A percentile compares a stretch with the other conserved stretches of the same genome.
These are phyloP conservation scores for Peromyscus melanophrys DNA, from an alignment of 2,797 vertebrate species.

Conservation along the genomic window DNA sequence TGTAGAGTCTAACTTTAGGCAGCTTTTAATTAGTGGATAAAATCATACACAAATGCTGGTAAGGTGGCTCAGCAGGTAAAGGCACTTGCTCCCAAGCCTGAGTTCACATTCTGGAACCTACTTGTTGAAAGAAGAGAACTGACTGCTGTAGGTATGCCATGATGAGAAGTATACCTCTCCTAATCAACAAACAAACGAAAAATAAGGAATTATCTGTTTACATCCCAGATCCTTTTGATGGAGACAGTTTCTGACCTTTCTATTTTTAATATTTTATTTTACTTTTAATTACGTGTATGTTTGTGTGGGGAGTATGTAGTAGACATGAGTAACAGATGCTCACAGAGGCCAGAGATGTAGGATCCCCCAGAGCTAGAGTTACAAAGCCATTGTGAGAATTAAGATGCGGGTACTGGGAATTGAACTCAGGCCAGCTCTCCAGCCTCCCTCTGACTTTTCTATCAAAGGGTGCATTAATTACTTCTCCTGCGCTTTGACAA, in stretches of 20 bases:
- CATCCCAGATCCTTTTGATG: not conserved
- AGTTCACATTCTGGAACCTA: not conserved
- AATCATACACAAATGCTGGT: not conserved
- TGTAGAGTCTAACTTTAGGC: not conserved
- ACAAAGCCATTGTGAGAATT: not conserved
- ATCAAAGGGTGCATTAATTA: not conserved
- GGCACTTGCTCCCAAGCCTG: not conserved
- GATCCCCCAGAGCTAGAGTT: not conserved
- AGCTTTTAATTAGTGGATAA: not conserved
- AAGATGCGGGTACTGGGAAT: not conserved
- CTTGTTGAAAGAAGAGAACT: not conserved
- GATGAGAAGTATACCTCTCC: not conserved
- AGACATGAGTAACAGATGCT: not conserved
- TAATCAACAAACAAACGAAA: too few relatives aligned
- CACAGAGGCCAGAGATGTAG: too few relatives aligned
- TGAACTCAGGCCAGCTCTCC: not conserved
- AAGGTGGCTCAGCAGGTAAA: not conserved
- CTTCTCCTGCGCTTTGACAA: not conserved
- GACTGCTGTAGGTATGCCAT: too few relatives aligned
- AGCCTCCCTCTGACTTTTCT: not conserved
- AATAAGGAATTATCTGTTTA: not conserved
- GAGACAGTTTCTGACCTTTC: conserved; percentile 24
- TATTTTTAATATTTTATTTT: not conserved
- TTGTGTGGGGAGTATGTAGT: not conserved
- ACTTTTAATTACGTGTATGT: not conserved